Percentiles rank a stretch among this genome's conserved stretches.
Evolutionary conservation across 2,113 vertebrate genomes (phyloP).

Genomic region (Heloderma charlesbogerti): DNA sequence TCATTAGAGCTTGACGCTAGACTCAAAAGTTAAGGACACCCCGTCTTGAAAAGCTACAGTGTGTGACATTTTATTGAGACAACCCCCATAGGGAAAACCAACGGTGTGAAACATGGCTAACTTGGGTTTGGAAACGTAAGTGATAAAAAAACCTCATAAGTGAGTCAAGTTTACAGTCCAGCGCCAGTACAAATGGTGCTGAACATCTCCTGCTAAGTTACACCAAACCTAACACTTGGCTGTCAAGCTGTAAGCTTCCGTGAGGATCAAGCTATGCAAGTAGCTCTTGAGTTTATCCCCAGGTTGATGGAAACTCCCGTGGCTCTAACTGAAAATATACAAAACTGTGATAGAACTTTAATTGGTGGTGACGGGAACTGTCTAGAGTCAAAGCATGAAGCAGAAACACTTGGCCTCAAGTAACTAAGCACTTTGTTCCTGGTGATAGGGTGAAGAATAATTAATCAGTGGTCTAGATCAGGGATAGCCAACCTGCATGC

Average conservation of each 20-base stretch:
- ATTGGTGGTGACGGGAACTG: constrained; percentile 24
- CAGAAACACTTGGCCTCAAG: not conserved
- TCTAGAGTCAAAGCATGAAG: not conserved
- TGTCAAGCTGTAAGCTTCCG: constrained; percentile 25
- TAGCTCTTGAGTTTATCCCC: constrained; percentile 48
- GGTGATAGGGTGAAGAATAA: not conserved
- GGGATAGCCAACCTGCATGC: not conserved
- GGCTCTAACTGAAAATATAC: constrained; percentile 17
- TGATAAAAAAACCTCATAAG: constrained; percentile 12
- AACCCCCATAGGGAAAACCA: constrained; percentile 42
- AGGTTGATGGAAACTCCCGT: constrained; percentile 19
- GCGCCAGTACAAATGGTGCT: constrained; percentile 49
- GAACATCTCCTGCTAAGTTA: constrained; percentile 48
- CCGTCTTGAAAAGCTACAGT: constrained; percentile 47
- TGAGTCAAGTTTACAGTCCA: constrained; percentile 54
- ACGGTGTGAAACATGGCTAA: constrained; percentile 42
- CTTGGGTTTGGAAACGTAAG: not conserved
- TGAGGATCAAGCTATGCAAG: constrained; percentile 15
- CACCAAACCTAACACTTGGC: constrained; percentile 17
- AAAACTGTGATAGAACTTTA: constrained; percentile 8
- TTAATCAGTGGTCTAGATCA: not conserved
- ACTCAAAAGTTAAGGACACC: constrained; percentile 37
- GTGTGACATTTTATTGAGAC: constrained; percentile 53
- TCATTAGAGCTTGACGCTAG: constrained; percentile 54
- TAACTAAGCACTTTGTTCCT: not conserved